Base-by-base conservation (phyloP, 2,888 invertebrate species). In the Oscheius sp. region DNA sequence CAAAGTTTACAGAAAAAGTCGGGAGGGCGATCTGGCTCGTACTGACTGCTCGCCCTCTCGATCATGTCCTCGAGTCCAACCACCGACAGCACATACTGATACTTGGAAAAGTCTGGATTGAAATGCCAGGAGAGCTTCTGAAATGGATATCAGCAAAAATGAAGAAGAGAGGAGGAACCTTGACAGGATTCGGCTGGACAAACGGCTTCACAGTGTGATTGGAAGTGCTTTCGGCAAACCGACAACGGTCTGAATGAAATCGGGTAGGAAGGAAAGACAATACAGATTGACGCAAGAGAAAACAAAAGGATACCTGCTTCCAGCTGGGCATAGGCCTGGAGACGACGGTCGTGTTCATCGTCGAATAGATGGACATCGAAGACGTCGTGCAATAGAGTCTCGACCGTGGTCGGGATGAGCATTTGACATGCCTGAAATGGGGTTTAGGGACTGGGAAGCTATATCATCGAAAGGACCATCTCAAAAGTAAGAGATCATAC, bases 1-100 rank as follows among this genome's bases (percentile, higher is more conserved):
- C 83, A 83, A 7, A 78, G n/a, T 33, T 73, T 65, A 51, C 83
- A 83, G 57, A 70, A 77, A 65, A 82, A 83, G 58, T 81, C 79
- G 1, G 77, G 42, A 35, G 63, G 55, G 37, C 47, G 50, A 5
- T 66, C 74, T 59, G 71, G 66, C 4, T 62, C 33, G 35, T 7
- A 32, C n/a, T 29, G 2, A 33, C 50, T 60, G 62, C 62, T 65
- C 53, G 74, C 58, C 11, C 77, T 66, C 59, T 83, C 83, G 32
- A 83, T 73, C 21, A 83, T 47, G 51, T 80, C 76, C 47, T 82
- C 79, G 33, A 83, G 63, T 29, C 83, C 83, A 51, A 80, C 72
- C 9, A 81, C 72, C 11, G 65, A 65, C n/a, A 76, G 60, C 2
- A 83, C 81, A 70, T 76, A 81, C 33, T 78, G 76, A 62, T 81